These are phyloP conservation scores for Bugulina stolonifera DNA, from an alignment of 2,888 invertebrate genomes.

Conservation along the genomic window DNA sequence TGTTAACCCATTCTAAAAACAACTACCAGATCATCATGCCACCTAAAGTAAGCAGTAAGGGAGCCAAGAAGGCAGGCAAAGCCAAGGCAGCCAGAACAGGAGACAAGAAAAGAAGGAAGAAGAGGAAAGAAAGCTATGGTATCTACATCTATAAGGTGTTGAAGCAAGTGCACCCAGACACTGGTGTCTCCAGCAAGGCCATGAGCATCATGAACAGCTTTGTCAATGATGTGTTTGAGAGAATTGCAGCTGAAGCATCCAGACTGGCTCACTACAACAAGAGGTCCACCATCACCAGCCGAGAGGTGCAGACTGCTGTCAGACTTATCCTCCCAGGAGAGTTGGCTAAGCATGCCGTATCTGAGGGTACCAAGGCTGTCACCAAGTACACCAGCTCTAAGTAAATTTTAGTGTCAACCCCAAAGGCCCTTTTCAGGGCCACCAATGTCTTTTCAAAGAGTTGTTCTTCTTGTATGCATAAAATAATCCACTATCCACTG, in stretches of 20 bases:
- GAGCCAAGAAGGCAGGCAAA: constrained; percentile 29
- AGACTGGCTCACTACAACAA: constrained; percentile 34
- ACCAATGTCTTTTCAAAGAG: not conserved
- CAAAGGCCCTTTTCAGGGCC: constrained; percentile 27
- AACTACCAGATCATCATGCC: constrained; percentile 29
- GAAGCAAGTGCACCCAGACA: constrained; percentile 34
- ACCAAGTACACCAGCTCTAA: constrained; percentile 27
- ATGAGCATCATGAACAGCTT: constrained; percentile 33
- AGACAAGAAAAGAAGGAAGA: constrained; percentile 31
- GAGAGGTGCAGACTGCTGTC: constrained; percentile 65
- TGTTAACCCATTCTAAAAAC: too few relatives aligned
- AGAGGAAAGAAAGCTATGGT: constrained; percentile 32
- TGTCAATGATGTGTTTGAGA: constrained; percentile 34
- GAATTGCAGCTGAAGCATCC: constrained; percentile 33
- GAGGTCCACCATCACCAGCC: constrained; percentile 60
- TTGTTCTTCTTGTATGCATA: too few relatives aligned
- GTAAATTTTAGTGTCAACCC: not conserved
- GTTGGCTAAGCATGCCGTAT: constrained; percentile 63
- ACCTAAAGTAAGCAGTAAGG: constrained; percentile 30
- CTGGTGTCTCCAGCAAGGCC: constrained; percentile 34
- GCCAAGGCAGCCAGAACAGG: constrained; percentile 29
- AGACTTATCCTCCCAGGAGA: constrained; percentile 65
- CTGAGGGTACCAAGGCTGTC: constrained; percentile 26
- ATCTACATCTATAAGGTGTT: constrained; percentile 34
- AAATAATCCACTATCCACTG: too few relatives aligned